These are phyloP conservation scores for Ornithoptera alexandrae DNA, from an alignment of 2,888 invertebrate genomes.

Conservation along the genomic window DNA sequence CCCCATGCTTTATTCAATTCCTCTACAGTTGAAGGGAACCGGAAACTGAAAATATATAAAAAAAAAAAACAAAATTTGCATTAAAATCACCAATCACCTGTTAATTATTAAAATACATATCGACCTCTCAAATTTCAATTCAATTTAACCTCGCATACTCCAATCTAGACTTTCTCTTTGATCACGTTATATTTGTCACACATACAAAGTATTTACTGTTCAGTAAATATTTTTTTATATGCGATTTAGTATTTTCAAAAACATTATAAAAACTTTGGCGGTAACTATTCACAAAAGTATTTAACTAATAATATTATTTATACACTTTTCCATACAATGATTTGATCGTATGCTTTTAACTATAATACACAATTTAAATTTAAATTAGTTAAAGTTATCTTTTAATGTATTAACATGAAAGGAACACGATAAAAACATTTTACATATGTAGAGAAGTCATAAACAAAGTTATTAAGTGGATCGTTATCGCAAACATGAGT, in stretches of 20 bases:
- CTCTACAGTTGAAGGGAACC: no score
- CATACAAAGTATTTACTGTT: not conserved
- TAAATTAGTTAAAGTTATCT: no score
- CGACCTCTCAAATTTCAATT: not conserved
- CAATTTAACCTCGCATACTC: conserved; percentile 7
- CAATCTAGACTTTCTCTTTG: conserved; percentile 9
- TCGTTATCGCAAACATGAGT: conserved; percentile 6
- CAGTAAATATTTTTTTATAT: not conserved
- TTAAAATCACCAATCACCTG: not conserved
- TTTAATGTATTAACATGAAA: not conserved
- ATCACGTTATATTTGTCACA: not conserved
- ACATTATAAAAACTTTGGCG: not conserved
- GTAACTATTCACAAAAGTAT: no score
- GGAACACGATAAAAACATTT: not conserved
- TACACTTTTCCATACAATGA: no score
- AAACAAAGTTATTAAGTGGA: not conserved
- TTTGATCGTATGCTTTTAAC: no score
- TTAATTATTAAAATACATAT: not conserved
- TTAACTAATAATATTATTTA: no score
- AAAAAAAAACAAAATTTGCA: no score
- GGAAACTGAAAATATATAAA: no score
- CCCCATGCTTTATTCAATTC: no score
- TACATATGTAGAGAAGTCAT: not conserved
- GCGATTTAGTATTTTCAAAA: not conserved
- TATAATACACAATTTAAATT: not conserved